Conservation (phyloP, 2,888 invertebrate genomes). For the Neoascia interrupta region DNA sequence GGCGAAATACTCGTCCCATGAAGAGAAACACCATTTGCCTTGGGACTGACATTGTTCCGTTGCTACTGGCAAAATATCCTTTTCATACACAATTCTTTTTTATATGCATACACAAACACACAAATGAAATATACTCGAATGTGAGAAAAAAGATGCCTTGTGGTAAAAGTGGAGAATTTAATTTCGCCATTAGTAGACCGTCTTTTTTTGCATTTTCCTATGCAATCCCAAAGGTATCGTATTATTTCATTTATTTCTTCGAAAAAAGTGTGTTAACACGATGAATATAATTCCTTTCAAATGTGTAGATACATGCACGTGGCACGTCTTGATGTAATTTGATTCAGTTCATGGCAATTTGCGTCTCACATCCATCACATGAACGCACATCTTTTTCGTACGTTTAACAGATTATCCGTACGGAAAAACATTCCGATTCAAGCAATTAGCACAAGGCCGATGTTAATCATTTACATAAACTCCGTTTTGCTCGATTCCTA, state of each 20-base stretch:
- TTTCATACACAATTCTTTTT: conserved; percentile 44
- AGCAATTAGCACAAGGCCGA: conserved; percentile 19
- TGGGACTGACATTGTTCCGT: conserved; percentile 66
- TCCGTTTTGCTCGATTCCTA: too few relatives aligned
- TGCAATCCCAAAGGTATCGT: conserved; percentile 6
- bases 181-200: conserved; percentile 13
- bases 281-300: background rate
- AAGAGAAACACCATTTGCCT: conserved; percentile 59
- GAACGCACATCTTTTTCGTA: conserved; percentile 30
- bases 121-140: too few relatives aligned
- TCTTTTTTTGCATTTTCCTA: conserved; percentile 32
- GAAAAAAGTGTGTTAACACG: background rate
- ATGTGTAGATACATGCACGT: background rate
- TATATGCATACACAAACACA: too few relatives aligned
- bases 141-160: too few relatives aligned
- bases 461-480: too few relatives aligned
- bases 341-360: conserved; percentile 36
- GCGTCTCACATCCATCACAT: conserved; percentile 24
- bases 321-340: background rate
- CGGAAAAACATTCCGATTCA: conserved; percentile 22
- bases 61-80: conserved; percentile 62
- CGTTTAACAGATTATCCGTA: conserved; percentile 37
- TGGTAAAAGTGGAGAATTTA: conserved; percentile 29
- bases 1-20: conserved; percentile 58
- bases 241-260: background rate